These are phyloP conservation scores for Cathartes aura DNA, from an alignment of 2,113 vertebrate species.

Conservation along the genomic window DNA sequence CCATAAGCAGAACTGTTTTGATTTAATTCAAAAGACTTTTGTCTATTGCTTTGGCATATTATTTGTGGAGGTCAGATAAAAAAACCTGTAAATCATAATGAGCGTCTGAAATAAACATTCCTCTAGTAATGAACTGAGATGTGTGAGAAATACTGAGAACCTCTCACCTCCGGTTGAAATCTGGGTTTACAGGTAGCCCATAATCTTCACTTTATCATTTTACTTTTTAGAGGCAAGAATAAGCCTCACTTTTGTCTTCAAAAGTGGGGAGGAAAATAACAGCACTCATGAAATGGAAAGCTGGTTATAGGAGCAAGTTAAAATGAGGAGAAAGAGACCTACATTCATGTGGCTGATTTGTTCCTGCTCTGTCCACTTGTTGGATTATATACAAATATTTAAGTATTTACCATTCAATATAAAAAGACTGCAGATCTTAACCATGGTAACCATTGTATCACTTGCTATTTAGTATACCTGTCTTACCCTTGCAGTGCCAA, in stretches of 20 bases:
- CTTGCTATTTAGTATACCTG: neutral
- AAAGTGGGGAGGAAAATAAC: neutral
- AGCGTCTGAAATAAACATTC: neutral
- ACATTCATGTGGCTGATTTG: neutral
- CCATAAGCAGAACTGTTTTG: neutral
- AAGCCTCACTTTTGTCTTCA: neutral
- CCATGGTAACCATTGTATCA: neutral
- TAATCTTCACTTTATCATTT: neutral
- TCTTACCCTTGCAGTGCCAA: neutral
- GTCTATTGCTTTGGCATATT: neutral
- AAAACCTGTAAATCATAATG: neutral
- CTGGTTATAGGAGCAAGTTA: neutral
- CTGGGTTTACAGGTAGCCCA: neutral
- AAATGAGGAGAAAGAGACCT: neutral
- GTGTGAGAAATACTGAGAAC: neutral
- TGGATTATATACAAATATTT: neutral
- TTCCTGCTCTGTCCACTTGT: neutral
- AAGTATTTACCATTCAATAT: neutral
- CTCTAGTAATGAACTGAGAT: neutral
- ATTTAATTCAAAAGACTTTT: constrained; percentile 9
- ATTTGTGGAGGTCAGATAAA: neutral
- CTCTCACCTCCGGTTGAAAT: neutral
- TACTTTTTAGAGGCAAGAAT: neutral
- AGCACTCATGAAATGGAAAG: neutral
- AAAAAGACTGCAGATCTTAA: neutral